Evolutionary conservation across 2,113 vertebrate species (phyloP).

Genomic region (Stictonetta naevosa): DNA sequence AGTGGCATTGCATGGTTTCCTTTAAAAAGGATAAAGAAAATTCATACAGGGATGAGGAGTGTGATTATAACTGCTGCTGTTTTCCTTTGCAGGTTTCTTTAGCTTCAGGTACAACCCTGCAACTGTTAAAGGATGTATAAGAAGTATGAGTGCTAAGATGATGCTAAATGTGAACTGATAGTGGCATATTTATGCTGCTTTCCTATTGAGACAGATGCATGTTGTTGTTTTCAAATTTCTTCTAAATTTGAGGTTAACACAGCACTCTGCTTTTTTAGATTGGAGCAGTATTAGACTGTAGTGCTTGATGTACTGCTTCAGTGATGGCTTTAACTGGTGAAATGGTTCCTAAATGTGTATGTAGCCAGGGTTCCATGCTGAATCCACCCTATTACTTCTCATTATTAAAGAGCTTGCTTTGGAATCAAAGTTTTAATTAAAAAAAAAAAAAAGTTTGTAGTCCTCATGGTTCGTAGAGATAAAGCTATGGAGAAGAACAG

Average conservation of each 20-base stretch:
- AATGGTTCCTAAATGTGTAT: background rate
- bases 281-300: accelerated
- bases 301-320: background rate
- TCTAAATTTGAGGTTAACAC: background rate
- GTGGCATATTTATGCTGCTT: background rate
- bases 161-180: background rate
- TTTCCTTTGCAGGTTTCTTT: background rate
- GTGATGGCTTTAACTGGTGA: background rate
- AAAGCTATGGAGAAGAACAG: background rate
- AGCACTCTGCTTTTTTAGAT: background rate
- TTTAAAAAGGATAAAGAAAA: background rate
- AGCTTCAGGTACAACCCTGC: background rate
- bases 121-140: accelerated
- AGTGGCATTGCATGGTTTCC: background rate
- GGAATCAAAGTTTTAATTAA: background rate
- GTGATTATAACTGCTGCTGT: background rate
- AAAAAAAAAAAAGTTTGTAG: background rate
- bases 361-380: background rate
- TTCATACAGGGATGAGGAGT: background rate
- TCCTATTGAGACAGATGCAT: background rate
- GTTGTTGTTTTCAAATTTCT: background rate
- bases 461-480: background rate
- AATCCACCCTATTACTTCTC: background rate
- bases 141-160: background rate
- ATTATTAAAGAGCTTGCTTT: background rate